A percentile compares a stretch with the other conserved stretches of the same genome.
phyloP scores from a whole-genome alignment of 1,140 invertebrate species.

The Drosophila arawakana region DNA sequence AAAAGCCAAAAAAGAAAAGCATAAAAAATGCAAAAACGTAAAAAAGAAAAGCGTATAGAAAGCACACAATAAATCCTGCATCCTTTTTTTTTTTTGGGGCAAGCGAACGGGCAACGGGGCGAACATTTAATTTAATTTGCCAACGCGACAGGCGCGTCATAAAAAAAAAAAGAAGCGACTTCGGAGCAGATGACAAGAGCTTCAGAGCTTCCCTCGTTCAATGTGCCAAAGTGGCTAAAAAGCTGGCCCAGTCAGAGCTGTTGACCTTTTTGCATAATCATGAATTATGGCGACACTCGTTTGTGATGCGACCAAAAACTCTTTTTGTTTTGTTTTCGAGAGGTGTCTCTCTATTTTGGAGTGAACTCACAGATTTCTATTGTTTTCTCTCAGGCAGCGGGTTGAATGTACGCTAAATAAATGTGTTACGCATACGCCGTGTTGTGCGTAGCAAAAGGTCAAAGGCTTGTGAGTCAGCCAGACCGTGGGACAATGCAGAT shows the following conservation, averaged over 20 bases:
- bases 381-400: slow-evolving; percentile 33
- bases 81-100: slow-evolving; percentile 49
- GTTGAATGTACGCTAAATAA: slow-evolving; percentile 45
- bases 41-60: slow-evolving; percentile 3
- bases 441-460: slow-evolving; percentile 36
- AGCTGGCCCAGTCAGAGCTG: slow-evolving; percentile 53
- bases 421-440: slow-evolving; percentile 46
- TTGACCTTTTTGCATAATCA: slow-evolving; percentile 82
- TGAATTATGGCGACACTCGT: slow-evolving; percentile 77
- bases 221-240: slow-evolving; percentile 8
- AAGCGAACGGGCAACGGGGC: slow-evolving; percentile 14
- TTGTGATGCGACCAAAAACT: slow-evolving; percentile 24
- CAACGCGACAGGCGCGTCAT: slow-evolving; percentile 47
- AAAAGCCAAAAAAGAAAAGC: slow-evolving; percentile 47
- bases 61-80: slow-evolving; percentile 59
- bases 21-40: slow-evolving; percentile 68
- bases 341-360: slow-evolving; percentile 2
- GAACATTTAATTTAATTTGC: slow-evolving; percentile 78
- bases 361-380: slow-evolving; percentile 30
- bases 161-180: slow-evolving; percentile 51
- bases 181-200: background rate
- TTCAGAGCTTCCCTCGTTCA: background rate
- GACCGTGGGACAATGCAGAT: background rate
- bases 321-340: slow-evolving; percentile 8
- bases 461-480: slow-evolving; percentile 5